Evolutionary conservation across 2,888 invertebrate species (phyloP).

Genomic region (Polylopha cassiicola): DNA sequence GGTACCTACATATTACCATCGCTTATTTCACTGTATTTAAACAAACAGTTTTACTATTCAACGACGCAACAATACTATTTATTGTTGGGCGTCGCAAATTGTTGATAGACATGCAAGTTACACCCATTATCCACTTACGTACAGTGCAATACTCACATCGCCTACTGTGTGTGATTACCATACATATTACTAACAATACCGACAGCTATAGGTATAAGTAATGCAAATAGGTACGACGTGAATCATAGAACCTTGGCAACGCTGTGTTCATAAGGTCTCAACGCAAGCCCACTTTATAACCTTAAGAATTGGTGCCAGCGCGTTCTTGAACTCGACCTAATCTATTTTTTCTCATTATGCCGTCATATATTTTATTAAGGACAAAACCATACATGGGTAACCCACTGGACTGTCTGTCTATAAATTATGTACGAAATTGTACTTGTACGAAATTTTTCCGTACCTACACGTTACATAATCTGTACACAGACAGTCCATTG

Average conservation of each 20-base stretch:
- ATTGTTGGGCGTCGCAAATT: constrained; percentile 8
- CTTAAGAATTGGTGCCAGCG: constrained; percentile 10
- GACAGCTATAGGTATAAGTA: constrained; percentile 3
- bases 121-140: constrained; percentile 5
- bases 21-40: too few relatives aligned
- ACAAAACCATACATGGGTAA: too few relatives aligned
- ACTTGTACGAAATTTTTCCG: too few relatives aligned
- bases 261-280: constrained; percentile 35
- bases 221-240: not conserved
- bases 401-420: too few relatives aligned
- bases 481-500: too few relatives aligned
- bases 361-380: too few relatives aligned
- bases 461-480: too few relatives aligned
- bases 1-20: too few relatives aligned
- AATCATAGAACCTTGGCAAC: constrained; percentile 3
- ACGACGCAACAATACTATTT: constrained; percentile 8
- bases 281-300: constrained; percentile 66
- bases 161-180: not conserved
- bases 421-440: too few relatives aligned
- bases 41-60: constrained; percentile 21
- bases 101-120: constrained; percentile 6
- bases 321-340: constrained; percentile 5
- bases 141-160: not conserved
- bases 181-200: not conserved
- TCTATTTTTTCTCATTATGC: too few relatives aligned